phyloP scores from a whole-genome alignment of 2,888 invertebrate genomes.

The Elegia similella region DNA sequence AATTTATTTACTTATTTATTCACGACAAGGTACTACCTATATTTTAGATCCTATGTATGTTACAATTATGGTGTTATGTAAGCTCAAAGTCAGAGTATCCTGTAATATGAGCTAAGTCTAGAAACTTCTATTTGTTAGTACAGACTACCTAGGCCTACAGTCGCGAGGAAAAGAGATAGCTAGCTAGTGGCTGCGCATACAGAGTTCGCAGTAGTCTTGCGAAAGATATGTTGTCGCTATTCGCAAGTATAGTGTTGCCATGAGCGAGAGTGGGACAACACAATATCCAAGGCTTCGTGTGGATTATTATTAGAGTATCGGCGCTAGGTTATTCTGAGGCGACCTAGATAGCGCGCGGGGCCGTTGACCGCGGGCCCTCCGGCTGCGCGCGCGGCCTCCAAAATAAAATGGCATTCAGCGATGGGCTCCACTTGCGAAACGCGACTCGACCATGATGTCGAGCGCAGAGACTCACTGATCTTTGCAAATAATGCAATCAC shows the following conservation, averaged over 20 bases:
- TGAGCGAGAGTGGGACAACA: conserved; percentile 67
- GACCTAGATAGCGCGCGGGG: conserved; percentile 79
- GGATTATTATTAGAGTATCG: conserved; percentile 80
- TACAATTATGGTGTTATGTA: conserved; percentile 44
- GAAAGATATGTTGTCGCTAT: conserved; percentile 62
- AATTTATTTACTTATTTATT: too few species aligned
- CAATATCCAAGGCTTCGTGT: conserved; percentile 65
- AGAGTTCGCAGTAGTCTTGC: conserved; percentile 52
- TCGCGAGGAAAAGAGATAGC: conserved; percentile 63
- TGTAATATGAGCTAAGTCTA: conserved; percentile 40
- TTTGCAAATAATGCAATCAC: conserved; percentile 59
- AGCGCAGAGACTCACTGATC: conserved; percentile 53
- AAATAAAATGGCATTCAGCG: conserved; percentile 80
- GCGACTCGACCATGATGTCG: conserved; percentile 67
- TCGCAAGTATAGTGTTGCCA: conserved; percentile 46
- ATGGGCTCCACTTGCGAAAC: conserved; percentile 80
- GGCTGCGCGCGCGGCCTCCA: conserved; percentile 76
- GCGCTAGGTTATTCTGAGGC: conserved; percentile 81
- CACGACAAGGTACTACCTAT: conserved; percentile 8
- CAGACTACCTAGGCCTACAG: conserved; percentile 40
- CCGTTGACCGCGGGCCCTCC: conserved; percentile 80
- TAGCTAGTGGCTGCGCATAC: conserved; percentile 51
- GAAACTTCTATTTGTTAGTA: conserved; percentile 49
- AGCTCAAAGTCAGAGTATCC: conserved; percentile 34
- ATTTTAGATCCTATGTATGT: conserved; percentile 27